Evolutionary conservation across 2,113 vertebrate species (phyloP).

Genomic region (Mobula birostris): DNA sequence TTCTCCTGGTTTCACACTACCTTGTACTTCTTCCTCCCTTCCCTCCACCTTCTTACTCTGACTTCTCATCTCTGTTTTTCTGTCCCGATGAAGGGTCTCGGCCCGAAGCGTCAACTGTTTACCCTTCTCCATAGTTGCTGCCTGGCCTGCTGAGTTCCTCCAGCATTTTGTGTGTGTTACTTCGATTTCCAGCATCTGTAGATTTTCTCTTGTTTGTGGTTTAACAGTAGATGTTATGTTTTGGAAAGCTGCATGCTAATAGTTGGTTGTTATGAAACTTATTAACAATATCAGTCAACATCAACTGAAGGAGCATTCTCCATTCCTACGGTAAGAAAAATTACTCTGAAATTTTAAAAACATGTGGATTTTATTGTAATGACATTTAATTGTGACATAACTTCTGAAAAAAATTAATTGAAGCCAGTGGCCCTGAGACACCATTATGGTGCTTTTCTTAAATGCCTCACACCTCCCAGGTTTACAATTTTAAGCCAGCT

Average conservation of each 20-base stretch:
- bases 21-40: too few species aligned
- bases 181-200: too few species aligned
- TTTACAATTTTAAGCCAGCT: neutral
- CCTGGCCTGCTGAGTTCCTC: too few species aligned
- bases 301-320: neutral
- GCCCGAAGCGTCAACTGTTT: too few species aligned
- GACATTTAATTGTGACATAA: neutral
- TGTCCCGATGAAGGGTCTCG: too few species aligned
- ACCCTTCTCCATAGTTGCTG: too few species aligned
- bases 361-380: constrained; percentile 13
- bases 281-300: neutral
- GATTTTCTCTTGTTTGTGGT: too few species aligned
- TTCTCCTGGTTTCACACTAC: too few species aligned
- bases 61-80: too few species aligned
- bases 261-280: neutral
- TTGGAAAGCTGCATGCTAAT: neutral
- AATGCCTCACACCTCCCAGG: too few species aligned
- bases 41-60: too few species aligned
- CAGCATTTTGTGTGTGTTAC: too few species aligned
- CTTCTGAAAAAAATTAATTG: neutral
- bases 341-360: neutral
- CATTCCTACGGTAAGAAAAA: neutral
- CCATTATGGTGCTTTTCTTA: neutral
- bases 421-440: neutral
- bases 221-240: neutral